Base-by-base conservation (phyloP, 2,797 vertebrate species). In the Gila robusta region DNA sequence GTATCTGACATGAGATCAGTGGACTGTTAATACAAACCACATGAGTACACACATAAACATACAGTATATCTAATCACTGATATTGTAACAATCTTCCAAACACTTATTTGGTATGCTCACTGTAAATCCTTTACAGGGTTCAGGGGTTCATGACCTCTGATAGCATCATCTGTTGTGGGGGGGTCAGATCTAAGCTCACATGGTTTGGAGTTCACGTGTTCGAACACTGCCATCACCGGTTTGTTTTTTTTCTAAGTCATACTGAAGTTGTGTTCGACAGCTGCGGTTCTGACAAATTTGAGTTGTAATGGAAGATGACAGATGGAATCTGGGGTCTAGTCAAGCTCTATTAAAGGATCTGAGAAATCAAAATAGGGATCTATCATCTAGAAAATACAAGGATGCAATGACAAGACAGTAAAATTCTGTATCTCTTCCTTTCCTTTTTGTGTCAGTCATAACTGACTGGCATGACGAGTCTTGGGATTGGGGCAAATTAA, bases 181-280 rank as follows among this genome's bases (percentile, higher is more conserved):
- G 35, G 74, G 74, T 66, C 44, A 82, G 74, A 88, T 82, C 79
- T 82, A 85, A 85, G 73, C 66, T 79, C 47, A 23, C 0, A 39
- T 23, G 37, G 70, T 17, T 71, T 41, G 39, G n/a, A 59, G 64
- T 35, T 81, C 12, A 70, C 11, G 44, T 69, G 62, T 23, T 47
- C 49, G 74, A 70, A 79, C 19, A 41, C n/a, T 59, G 79, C 32
- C 0, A 11, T 69, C 6, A 14, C 17, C 2, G 14, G 7, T 19
- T 59, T 39, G 11, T 4, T 32, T 32, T 78, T 77, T 39, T 49
- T 32, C 23, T 17, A 39, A 72, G 49, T 76, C 44, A 69, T 4
- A 44, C 67, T 35, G 49, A 85, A 73, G 74, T 17, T 23, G 71
- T 47, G 35, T 49, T 44, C 9, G 16, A 69, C 84, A 83, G 84